Evolutionary conservation across 2,888 invertebrate genomes (phyloP), one percentile per base, ranked within the genome.

Genomic region (Timandra comae): DNA sequence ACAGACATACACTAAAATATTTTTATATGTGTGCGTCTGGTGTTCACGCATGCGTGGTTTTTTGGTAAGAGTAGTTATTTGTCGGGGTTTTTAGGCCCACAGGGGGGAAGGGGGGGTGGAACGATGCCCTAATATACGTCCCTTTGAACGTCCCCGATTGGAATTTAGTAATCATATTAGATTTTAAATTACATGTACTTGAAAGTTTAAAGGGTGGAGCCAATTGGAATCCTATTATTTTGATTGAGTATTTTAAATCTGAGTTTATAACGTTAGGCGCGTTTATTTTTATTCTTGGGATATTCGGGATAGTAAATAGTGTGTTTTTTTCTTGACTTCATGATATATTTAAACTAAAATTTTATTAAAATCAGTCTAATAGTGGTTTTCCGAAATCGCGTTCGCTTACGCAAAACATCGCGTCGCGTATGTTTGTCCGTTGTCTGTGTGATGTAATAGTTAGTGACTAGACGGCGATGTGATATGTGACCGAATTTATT

Each of bases 101-200:
- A 52, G 63, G 66, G 63, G 57, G 45, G 63, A 57, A 58, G 52
- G 38, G 30, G 41, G 43, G 33, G 30, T n/a, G n/a, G n/a, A n/a
- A n/a, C 65, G 58, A 62, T 44, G 61, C 72, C 78, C 75, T 85
- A 84, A 85, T 84, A 82, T 81, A 11, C 11, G 76, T 73, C 81
- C 82, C 81, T 81, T 82, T 82, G 81, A 81, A 70, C 59, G 60
- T 59, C 70, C n/a, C 70, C 80, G 81, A 82, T 84, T 81, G 81
- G 82, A 82, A 82, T 81, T 82, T 81, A 80, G 82, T 84, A 81
- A 81, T 81, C 82, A 82, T 82, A 84, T 82, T 82, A 82, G 78
- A 81, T 81, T 84, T 82, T 80, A 84, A 84, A 82, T 82, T 80
- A 80, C 79, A 82, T 76, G 79, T 80, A 76, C 69, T 73, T 65